phyloP scores from a whole-genome alignment of 1,140 invertebrate species.

The Euschistus heros region DNA sequence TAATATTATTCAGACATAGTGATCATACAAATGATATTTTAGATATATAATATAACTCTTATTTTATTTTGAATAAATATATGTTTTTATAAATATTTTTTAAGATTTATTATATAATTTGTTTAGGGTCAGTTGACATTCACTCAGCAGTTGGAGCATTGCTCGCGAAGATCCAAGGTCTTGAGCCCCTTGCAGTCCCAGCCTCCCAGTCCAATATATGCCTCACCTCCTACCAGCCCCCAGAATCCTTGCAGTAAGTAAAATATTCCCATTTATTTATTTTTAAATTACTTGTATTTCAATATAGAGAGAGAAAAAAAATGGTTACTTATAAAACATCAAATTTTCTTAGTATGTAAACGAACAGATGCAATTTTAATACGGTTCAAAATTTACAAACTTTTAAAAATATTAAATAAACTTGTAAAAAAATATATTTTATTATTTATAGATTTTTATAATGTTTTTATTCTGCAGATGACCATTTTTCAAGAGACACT shows the following conservation, averaged over 20 bases:
- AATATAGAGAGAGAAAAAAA: too few relatives aligned
- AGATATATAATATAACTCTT: neutral
- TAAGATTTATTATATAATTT: neutral
- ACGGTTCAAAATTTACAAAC: too few relatives aligned
- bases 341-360: neutral
- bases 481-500: slow-evolving; percentile 71
- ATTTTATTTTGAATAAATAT: neutral
- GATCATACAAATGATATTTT: too few relatives aligned
- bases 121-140: slow-evolving; percentile 44
- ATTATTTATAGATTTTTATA: too few relatives aligned
- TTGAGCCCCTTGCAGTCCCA: slow-evolving; percentile 62
- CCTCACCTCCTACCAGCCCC: slow-evolving; percentile 72
- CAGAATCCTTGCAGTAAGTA: slow-evolving; percentile 43
- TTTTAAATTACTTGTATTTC: too few relatives aligned
- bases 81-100: neutral
- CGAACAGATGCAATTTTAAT: too few relatives aligned
- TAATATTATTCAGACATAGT: too few relatives aligned
- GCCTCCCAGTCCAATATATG: slow-evolving; percentile 68
- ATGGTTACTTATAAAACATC: too few relatives aligned
- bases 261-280: slow-evolving; percentile 7
- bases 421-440: too few relatives aligned
- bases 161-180: slow-evolving; percentile 45
- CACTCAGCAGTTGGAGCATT: slow-evolving; percentile 65
- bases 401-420: too few relatives aligned
- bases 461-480: slow-evolving; percentile 35